Conservation (phyloP, 2,888 invertebrate genomes). For the Artemia sinica region DNA sequence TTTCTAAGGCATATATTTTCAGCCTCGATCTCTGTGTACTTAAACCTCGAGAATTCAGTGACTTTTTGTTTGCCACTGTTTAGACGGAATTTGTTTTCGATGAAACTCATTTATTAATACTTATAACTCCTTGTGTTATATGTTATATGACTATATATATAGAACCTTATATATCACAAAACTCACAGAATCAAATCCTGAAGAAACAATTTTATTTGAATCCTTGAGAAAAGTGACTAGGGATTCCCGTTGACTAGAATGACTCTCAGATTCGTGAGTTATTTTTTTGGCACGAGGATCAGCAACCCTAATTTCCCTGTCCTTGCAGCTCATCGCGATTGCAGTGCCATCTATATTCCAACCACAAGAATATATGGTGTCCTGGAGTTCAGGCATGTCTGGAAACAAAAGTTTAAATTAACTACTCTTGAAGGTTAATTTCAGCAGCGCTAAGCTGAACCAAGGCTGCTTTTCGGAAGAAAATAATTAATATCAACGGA, state of each 20-base stretch:
- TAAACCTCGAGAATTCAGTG: no score
- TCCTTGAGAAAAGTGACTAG: conserved; percentile 78
- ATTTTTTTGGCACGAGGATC: conserved; percentile 48
- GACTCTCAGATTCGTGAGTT: conserved; percentile 42
- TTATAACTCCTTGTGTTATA: no score
- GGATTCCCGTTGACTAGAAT: conserved; percentile 79
- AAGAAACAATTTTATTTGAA: conserved; percentile 61
- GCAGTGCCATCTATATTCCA: conserved; percentile 74
- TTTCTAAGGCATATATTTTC: conserved; percentile 20
- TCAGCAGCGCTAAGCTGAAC: neutral
- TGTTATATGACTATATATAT: no score
- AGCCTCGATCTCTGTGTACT: no score
- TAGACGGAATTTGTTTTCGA: no score
- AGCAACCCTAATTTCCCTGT: conserved; percentile 66
- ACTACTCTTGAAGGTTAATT: neutral
- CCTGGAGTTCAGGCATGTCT: conserved; percentile 54
- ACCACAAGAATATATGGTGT: conserved; percentile 70
- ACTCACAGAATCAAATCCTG: conserved; percentile 61
- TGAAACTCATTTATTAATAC: no score
- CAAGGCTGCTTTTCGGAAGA: neutral
- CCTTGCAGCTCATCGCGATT: conserved; percentile 74
- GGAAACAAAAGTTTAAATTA: conserved; percentile 23
- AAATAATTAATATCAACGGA: neutral
- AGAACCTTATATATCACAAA: no score
- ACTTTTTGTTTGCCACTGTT: no score